A percentile compares a stretch with the other conserved stretches of the same genome.
These are phyloP conservation scores for Pantala flavescens DNA, from an alignment of 1,140 invertebrate species.

Conservation along the genomic window DNA sequence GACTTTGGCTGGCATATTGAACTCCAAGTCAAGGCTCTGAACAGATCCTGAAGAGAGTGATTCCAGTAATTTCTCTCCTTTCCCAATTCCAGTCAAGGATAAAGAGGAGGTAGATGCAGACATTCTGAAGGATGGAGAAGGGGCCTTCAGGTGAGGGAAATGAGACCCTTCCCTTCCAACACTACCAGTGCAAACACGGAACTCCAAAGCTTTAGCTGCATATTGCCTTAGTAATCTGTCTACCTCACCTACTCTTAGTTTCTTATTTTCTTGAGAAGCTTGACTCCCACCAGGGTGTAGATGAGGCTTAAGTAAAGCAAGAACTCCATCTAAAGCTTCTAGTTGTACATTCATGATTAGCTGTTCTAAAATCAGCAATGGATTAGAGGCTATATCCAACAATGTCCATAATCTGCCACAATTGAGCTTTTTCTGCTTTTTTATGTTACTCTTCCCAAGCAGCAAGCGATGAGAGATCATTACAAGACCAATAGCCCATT, in stretches of 20 bases:
- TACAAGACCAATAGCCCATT: not conserved
- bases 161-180: not conserved
- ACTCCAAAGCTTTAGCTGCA: slow-evolving; percentile 60
- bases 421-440: too few species aligned
- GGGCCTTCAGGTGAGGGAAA: not conserved
- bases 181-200: slow-evolving; percentile 39
- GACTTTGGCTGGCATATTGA: slow-evolving; percentile 51
- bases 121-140: not conserved
- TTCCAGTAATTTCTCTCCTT: not conserved
- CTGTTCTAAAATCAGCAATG: slow-evolving; percentile 59
- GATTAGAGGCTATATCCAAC: slow-evolving; percentile 45
- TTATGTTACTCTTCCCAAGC: not conserved
- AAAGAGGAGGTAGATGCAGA: not conserved
- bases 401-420: not conserved
- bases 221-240: slow-evolving; percentile 57
- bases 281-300: slow-evolving; percentile 26
- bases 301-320: slow-evolving; percentile 30
- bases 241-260: slow-evolving; percentile 41
- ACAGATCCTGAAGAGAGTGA: slow-evolving; percentile 10
- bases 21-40: slow-evolving; percentile 30
- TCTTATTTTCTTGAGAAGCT: not conserved
- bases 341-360: slow-evolving; percentile 64
- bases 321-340: slow-evolving; percentile 47
- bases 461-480: not conserved
- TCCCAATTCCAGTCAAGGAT: not conserved